Conservation (phyloP, 2,113 vertebrate genomes). For the Psilopsiagon aurifrons region DNA sequence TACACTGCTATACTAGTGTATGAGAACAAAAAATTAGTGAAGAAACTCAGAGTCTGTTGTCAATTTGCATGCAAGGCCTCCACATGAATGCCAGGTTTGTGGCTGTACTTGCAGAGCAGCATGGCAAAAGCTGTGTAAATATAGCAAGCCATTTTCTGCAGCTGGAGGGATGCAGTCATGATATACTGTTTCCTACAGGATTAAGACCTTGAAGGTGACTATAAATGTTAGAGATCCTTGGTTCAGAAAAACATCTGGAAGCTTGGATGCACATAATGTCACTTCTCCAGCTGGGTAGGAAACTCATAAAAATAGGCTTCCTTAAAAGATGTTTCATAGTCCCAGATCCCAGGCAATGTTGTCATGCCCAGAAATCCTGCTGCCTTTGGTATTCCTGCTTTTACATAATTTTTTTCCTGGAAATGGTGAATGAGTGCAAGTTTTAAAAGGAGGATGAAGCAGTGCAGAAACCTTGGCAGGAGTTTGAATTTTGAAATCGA, state of each 20-base stretch:
- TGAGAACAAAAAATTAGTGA: neutral
- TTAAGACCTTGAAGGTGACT: neutral
- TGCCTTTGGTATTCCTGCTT: neutral
- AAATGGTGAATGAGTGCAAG: neutral
- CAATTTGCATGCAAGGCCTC: neutral
- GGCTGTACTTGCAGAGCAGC: neutral
- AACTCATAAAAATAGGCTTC: neutral
- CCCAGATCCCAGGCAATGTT: neutral
- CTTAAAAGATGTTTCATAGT: neutral
- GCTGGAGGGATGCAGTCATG: neutral
- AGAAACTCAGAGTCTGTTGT: neutral
- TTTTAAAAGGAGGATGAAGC: neutral
- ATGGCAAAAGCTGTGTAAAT: neutral
- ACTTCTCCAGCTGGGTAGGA: neutral
- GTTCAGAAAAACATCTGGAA: slow-evolving; percentile 9
- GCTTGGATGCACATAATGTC: neutral
- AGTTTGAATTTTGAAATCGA: neutral
- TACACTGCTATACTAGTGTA: neutral
- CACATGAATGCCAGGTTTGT: neutral
- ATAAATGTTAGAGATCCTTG: neutral
- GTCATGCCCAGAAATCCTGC: neutral
- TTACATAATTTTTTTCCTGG: neutral
- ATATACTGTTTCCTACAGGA: neutral
- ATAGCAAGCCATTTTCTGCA: neutral
- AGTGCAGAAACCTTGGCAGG: neutral